phyloP scores from a whole-genome alignment of 2,113 vertebrate species.

The Datnioides undecimradiatus region DNA sequence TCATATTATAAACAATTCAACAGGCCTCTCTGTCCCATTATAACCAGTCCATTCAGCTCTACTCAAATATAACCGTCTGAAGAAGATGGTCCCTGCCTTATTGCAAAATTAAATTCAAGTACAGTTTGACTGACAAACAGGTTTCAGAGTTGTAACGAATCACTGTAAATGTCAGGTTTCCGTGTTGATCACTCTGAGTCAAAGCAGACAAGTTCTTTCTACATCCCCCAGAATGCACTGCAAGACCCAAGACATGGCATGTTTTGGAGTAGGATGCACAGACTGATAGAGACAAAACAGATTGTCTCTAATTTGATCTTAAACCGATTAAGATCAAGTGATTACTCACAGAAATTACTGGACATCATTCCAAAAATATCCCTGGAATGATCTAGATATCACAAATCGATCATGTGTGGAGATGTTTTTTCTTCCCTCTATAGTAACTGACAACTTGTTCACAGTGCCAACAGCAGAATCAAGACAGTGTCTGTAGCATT shows the following conservation, averaged over 20 bases:
- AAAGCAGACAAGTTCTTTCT: background rate
- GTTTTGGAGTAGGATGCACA: background rate
- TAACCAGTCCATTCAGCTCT: too few relatives aligned
- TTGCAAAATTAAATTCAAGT: too few relatives aligned
- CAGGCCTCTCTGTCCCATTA: too few relatives aligned
- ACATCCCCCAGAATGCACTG: background rate
- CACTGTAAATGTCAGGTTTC: background rate
- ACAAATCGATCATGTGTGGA: background rate
- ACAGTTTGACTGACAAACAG: background rate
- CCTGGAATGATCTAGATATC: background rate
- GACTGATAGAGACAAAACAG: background rate
- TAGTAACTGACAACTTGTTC: background rate
- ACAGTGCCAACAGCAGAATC: background rate
- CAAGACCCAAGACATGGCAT: background rate
- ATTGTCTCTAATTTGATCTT: too few relatives aligned
- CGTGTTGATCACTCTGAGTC: background rate
- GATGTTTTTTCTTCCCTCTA: background rate
- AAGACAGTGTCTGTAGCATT: too few relatives aligned
- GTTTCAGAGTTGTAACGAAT: constrained; percentile 11
- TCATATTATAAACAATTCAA: too few relatives aligned
- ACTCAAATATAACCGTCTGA: too few relatives aligned
- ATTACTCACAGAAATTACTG: background rate
- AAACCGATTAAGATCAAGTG: constrained; percentile 11
- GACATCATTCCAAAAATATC: background rate
- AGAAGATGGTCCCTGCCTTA: too few relatives aligned